Conservation (phyloP, 2,113 vertebrate genomes). For the Apistogramma diplotaenia region DNA sequence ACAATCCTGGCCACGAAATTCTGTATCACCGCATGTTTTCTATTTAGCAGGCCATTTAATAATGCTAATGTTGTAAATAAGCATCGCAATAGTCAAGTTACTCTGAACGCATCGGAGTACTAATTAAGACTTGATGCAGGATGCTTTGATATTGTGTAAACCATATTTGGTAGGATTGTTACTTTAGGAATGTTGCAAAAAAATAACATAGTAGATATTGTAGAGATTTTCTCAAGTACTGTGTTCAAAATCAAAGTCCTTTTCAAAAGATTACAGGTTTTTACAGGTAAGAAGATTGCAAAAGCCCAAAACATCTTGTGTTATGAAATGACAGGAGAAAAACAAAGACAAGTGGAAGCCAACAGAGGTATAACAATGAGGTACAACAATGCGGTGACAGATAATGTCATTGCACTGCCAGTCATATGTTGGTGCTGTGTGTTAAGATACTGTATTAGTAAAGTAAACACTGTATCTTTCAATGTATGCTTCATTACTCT, state of each 20-base stretch:
- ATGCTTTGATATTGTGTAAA: not conserved
- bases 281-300: not conserved
- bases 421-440: not conserved
- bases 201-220: not conserved
- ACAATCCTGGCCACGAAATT: slow-evolving; percentile 28
- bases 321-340: not conserved
- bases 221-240: not conserved
- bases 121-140: slow-evolving; percentile 29
- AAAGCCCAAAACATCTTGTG: not conserved
- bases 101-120: not conserved
- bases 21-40: slow-evolving; percentile 34
- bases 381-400: not conserved
- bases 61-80: slow-evolving; percentile 29
- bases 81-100: slow-evolving; percentile 20
- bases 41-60: slow-evolving; percentile 30
- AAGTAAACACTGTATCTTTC: not conserved
- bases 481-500: rapidly evolving
- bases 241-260: not conserved
- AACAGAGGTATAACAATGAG: not conserved
- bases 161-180: not conserved
- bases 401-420: not conserved
- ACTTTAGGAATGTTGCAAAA: not conserved
- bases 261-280: not conserved
- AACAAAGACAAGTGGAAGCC: not conserved
- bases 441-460: not conserved